Percentiles rank a stretch among this genome's conserved stretches.
phyloP scores from a whole-genome alignment of 2,888 invertebrate genomes.

The Calliphora vomitoria region DNA sequence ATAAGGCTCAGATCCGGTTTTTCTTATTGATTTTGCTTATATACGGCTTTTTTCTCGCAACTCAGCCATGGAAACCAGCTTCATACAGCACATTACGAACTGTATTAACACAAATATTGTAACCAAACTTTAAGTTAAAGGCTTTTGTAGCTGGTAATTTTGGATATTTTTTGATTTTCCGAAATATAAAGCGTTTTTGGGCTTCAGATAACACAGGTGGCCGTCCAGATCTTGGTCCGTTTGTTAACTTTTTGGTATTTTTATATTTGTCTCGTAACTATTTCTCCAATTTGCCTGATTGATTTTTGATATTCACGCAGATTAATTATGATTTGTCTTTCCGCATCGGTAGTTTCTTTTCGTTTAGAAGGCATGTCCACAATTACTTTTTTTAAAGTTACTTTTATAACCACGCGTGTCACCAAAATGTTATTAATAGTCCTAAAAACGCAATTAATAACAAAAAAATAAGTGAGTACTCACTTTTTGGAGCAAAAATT shows the following conservation, averaged over 20 bases:
- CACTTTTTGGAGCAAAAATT: neutral
- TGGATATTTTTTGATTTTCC: neutral
- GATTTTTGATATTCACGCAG: neutral
- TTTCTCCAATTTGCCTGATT: slow-evolving; percentile 9
- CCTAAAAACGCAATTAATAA: neutral
- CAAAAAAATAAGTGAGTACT: too few relatives aligned
- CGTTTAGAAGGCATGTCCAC: neutral
- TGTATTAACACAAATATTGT: slow-evolving; percentile 19
- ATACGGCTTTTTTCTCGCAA: neutral
- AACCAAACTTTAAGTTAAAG: slow-evolving; percentile 9
- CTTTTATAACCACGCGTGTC: neutral
- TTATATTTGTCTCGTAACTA: slow-evolving; percentile 9
- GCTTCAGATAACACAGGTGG: neutral
- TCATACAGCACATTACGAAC: neutral
- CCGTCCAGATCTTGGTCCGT: too few relatives aligned
- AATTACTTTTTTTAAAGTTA: neutral
- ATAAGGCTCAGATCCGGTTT: too few relatives aligned
- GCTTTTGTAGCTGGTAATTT: slow-evolving; percentile 10
- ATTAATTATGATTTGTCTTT: neutral
- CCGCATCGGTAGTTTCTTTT: neutral
- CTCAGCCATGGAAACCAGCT: neutral
- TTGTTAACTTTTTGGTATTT: neutral
- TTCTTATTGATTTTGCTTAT: too few relatives aligned
- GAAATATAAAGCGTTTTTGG: neutral
- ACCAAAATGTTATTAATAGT: slow-evolving; percentile 1